A percentile compares a stretch with the other conserved stretches of the same genome.
These are phyloP conservation scores for Tokudaia muenninki DNA, from an alignment of 2,797 vertebrate genomes.

Conservation along the genomic window DNA sequence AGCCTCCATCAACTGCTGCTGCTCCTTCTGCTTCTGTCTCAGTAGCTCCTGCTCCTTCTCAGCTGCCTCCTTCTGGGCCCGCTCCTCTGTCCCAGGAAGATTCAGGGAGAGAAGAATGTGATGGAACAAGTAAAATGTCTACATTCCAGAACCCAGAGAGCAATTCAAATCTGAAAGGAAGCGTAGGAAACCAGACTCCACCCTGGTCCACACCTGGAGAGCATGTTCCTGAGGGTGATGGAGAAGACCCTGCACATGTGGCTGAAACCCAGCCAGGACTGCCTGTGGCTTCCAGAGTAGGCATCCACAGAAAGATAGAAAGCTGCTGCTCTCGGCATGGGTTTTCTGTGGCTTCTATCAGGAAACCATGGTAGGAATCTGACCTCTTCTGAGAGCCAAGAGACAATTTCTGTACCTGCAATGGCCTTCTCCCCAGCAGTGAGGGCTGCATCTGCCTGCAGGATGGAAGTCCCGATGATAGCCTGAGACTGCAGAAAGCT, in stretches of 20 bases:
- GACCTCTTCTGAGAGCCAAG: not conserved
- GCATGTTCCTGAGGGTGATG: not conserved
- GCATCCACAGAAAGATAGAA: not conserved
- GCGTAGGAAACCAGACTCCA: no score
- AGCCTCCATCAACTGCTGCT: slow-evolving; percentile 2
- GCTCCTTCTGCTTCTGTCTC: slow-evolving; percentile 17
- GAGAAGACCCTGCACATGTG: not conserved
- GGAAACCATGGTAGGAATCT: not conserved
- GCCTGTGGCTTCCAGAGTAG: not conserved
- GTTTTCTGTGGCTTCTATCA: not conserved
- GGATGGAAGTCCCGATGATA: slow-evolving; percentile 36
- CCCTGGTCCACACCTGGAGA: not conserved
- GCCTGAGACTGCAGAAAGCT: slow-evolving; percentile 46
- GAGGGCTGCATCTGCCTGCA: slow-evolving; percentile 71
- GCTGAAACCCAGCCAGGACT: not conserved
- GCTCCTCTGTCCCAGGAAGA: slow-evolving; percentile 43
- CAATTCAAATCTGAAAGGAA: not conserved
- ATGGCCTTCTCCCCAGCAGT: slow-evolving; percentile 32
- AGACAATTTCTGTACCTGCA: slow-evolving; percentile 34
- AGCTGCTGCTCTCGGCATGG: not conserved
- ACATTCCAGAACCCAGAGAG: not conserved
- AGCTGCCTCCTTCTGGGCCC: slow-evolving; percentile 17
- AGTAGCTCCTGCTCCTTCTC: slow-evolving; percentile 30
- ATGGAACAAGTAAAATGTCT: not conserved
- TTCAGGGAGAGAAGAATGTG: not conserved